phyloP scores from a whole-genome alignment of 53 echinoderm and acorn worm species.

The Hippasteria phrygiana region DNA sequence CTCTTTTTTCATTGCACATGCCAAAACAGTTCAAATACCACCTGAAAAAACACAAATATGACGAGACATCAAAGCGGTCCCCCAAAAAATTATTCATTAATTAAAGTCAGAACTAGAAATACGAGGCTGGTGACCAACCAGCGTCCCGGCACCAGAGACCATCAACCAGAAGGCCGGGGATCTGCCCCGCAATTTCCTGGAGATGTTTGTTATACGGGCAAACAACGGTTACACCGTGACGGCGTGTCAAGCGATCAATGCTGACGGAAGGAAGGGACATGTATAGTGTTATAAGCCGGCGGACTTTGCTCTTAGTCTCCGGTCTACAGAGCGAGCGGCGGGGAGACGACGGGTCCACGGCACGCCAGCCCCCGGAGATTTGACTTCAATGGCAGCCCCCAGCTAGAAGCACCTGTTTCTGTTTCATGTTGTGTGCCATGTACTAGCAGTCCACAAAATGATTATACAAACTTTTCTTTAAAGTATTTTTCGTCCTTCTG shows the following conservation, averaged over 20 bases:
- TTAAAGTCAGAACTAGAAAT: too few species aligned
- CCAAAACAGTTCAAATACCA: too few species aligned
- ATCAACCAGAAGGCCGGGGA: neutral
- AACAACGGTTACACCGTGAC: slow-evolving; percentile 42
- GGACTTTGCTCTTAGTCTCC: neutral
- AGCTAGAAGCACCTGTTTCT: too few species aligned
- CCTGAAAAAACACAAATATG: too few species aligned
- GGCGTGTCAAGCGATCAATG: slow-evolving; percentile 30
- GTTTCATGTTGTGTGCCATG: too few species aligned
- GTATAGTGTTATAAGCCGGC: neutral
- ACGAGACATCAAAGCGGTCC: too few species aligned
- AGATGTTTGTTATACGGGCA: neutral
- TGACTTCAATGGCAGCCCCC: too few species aligned
- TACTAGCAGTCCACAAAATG: too few species aligned
- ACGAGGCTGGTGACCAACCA: neutral
- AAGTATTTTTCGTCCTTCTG: too few species aligned
- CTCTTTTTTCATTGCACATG: too few species aligned
- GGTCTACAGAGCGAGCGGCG: neutral
- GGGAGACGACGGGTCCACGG: neutral
- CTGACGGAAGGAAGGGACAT: neutral
- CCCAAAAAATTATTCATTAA: too few species aligned
- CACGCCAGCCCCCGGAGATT: neutral
- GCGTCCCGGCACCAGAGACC: neutral
- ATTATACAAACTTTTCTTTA: too few species aligned
- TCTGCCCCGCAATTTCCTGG: slow-evolving; percentile 18